These are phyloP conservation scores for Drosophila novamexicana DNA, from an alignment of 1,140 invertebrate genomes.

Conservation along the genomic window DNA sequence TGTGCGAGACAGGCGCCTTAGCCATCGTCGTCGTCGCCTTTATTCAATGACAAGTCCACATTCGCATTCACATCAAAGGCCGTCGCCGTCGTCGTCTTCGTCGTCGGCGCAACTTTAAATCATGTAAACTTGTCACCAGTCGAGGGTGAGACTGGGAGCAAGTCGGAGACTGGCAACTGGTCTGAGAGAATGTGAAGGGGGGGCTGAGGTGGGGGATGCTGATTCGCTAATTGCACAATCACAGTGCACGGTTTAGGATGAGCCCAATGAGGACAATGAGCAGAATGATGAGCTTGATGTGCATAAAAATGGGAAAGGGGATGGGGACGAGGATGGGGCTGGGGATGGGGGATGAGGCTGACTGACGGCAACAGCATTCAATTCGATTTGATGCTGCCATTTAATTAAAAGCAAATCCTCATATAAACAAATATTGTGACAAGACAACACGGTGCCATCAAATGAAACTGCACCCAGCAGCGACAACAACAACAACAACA, in stretches of 20 bases:
- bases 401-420: slow-evolving; percentile 74
- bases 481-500: slow-evolving; percentile 1
- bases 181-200: not conserved
- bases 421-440: slow-evolving; percentile 77
- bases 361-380: slow-evolving; percentile 67
- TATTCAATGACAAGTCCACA: slow-evolving; percentile 7
- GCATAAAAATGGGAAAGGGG: not conserved
- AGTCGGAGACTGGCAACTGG: not conserved
- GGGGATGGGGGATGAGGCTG: slow-evolving; percentile 24
- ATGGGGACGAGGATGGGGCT: slow-evolving; percentile 13
- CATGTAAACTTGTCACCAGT: slow-evolving; percentile 68
- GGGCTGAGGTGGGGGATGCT: slow-evolving; percentile 4
- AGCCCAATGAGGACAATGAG: slow-evolving; percentile 11
- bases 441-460: slow-evolving; percentile 45
- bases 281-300: no score
- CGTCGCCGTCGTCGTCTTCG: slow-evolving; percentile 8
- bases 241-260: slow-evolving; percentile 26
- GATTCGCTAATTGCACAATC: slow-evolving; percentile 75
- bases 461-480: slow-evolving; percentile 33
- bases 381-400: slow-evolving; percentile 60
- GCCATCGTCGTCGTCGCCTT: slow-evolving; percentile 1
- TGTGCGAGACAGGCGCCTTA: slow-evolving; percentile 21
- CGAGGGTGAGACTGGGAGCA: slow-evolving; percentile 27
- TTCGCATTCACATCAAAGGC: slow-evolving; percentile 58
- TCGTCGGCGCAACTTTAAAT: slow-evolving; percentile 56